These are phyloP conservation scores for Eurystomus gularis DNA, from an alignment of 2,113 vertebrate species.

Conservation along the genomic window DNA sequence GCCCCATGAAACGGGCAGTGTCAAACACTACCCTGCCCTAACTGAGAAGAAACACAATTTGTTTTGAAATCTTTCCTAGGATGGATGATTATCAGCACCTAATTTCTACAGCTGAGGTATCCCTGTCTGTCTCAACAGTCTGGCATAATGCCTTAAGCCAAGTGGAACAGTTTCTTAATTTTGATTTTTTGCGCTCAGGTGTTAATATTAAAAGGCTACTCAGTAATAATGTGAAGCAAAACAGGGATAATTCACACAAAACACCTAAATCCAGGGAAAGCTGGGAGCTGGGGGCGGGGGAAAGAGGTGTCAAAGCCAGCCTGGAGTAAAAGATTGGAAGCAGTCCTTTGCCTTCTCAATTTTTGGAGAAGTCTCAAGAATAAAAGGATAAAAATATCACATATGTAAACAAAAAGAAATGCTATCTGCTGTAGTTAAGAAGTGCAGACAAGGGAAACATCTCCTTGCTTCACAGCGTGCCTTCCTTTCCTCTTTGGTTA, in stretches of 20 bases:
- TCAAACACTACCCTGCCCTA: neutral
- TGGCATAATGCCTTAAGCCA: neutral
- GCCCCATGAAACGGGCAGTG: neutral
- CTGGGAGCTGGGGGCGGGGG: no score
- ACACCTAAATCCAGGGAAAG: neutral
- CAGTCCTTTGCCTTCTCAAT: neutral
- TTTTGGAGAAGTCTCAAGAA: neutral
- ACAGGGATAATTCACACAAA: neutral
- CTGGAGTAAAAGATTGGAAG: neutral
- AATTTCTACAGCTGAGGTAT: constrained; percentile 13
- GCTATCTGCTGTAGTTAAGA: neutral
- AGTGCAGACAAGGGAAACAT: neutral
- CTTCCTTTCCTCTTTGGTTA: neutral
- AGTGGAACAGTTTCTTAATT: constrained; percentile 21
- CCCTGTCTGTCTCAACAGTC: neutral
- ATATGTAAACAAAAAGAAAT: neutral
- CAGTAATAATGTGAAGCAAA: neutral
- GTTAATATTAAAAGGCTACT: constrained; percentile 15
- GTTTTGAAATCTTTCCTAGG: neutral
- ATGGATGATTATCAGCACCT: neutral
- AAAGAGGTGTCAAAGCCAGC: neutral
- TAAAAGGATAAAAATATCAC: neutral
- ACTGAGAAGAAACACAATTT: neutral
- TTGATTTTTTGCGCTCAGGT: constrained; percentile 26
- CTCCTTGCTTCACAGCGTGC: neutral